Evolutionary conservation across 2,888 invertebrate genomes (phyloP), one percentile per base, ranked within the genome.

Genomic region (Dyspetes luteomarginatus): DNA sequence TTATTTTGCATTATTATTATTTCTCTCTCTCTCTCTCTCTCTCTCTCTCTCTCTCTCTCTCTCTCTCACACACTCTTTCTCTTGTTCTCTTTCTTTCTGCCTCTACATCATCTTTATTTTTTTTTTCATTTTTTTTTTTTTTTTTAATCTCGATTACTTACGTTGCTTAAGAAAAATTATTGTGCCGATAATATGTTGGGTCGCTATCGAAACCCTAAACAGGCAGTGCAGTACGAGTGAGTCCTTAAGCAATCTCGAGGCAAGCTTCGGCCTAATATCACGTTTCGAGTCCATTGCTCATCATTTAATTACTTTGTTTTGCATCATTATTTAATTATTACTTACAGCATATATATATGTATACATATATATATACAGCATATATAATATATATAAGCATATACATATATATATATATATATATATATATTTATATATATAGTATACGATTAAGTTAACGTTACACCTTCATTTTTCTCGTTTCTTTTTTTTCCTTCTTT

Each of bases 261-360:
- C 92, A 91, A 92, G 90, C 92, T 90, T 91, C 90, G 91, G 91
- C 91, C 92, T 92, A 92, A 92, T 92, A 92, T 92, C 92, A 92
- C 91, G 91, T 90, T 91, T 91, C 90, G 91, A 91, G 91, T 92
- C 90, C 91, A 90, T 91, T 90, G 90, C 91, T 91, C 91, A 87
- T 91, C 87, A 85, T 85, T 84, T 89, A 88, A 86, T 88, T 89
- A 88, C 83, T 86, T 85, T 82, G 80, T 81, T 77, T 79, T 71
- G 74, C 71, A 78, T 82, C 36, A 74, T 81, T 78, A 75, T 84
- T 83, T 80, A 88, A 88, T 90, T 87, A 87, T 89, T 88, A 90
- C 87, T 90, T 91, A 90, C 86, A 87, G 82, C 86, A 75, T 77
- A 77, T 79, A 67, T 75, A 74, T 67, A 50, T 62, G 36, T 12